Conservation (phyloP, 2,797 vertebrate species). For the Perodicticus potto region DNA sequence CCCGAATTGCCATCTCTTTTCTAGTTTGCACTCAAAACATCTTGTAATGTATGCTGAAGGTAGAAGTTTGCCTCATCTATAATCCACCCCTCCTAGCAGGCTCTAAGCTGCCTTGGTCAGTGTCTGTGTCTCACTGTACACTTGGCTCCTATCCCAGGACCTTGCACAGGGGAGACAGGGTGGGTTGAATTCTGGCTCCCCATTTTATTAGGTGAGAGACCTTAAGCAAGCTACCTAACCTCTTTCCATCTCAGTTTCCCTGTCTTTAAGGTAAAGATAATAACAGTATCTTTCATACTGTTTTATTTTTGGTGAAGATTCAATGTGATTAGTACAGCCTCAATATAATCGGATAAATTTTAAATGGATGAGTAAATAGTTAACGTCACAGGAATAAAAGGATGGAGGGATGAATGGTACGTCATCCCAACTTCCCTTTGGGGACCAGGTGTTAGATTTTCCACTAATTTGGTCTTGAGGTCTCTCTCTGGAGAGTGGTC, state of each 20-base stretch:
- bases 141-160: not conserved
- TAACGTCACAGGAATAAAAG: not conserved
- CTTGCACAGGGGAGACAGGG: not conserved
- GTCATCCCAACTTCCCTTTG: not conserved
- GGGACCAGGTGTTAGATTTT: not conserved
- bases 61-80: not conserved
- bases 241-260: not conserved
- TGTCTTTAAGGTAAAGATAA: not conserved
- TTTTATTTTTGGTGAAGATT: not conserved
- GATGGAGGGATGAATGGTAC: not conserved
- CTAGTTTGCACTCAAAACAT: not conserved
- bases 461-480: not conserved
- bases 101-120: not conserved
- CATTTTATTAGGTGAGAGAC: not conserved
- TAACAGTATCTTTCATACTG: not conserved
- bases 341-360: not conserved
- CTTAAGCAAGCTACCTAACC: not conserved
- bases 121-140: not conserved
- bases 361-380: not conserved
- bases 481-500: not conserved
- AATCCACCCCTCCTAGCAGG: not conserved
- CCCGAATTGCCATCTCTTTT: not conserved
- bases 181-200: not conserved
- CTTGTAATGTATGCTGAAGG: not conserved
- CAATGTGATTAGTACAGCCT: not conserved